Conservation (phyloP, 2,113 vertebrate genomes). For the Morphnarchus princeps region DNA sequence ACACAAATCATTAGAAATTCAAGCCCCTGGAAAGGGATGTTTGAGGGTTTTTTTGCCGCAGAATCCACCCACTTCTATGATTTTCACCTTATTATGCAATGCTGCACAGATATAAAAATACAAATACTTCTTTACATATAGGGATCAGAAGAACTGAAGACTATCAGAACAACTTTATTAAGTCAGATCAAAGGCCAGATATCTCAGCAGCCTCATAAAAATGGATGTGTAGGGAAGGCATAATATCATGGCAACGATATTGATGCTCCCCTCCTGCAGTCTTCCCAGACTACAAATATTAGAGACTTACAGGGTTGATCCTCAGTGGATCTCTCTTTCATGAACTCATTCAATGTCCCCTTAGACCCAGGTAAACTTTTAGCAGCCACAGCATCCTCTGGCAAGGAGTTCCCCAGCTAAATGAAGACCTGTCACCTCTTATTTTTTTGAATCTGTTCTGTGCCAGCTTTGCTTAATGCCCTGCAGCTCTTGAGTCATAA, state of each 20-base stretch:
- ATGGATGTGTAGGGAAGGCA: neutral
- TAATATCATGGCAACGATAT: neutral
- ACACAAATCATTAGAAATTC: neutral
- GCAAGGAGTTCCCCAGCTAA: neutral
- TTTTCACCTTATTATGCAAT: neutral
- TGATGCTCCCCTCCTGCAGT: neutral
- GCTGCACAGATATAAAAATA: neutral
- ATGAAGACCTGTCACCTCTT: neutral
- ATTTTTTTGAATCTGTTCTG: neutral
- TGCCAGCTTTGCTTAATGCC: neutral
- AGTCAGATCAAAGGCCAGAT: conserved; percentile 8
- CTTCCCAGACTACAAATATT: neutral
- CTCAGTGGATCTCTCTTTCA: neutral
- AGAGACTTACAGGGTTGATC: neutral
- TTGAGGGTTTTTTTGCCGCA: neutral
- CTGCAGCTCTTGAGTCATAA: neutral
- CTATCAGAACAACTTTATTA: conserved; percentile 30
- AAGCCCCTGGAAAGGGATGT: neutral
- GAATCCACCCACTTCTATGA: neutral
- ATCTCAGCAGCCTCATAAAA: neutral
- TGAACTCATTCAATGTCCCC: neutral
- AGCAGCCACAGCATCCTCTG: neutral
- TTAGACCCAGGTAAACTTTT: neutral
- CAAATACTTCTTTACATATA: neutral
- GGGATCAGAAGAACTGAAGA: conserved; percentile 1